Percentiles rank a stretch among this genome's conserved stretches.
These are phyloP conservation scores for Serripes groenlandicus DNA, from an alignment of 2,888 invertebrate genomes.

Conservation along the genomic window DNA sequence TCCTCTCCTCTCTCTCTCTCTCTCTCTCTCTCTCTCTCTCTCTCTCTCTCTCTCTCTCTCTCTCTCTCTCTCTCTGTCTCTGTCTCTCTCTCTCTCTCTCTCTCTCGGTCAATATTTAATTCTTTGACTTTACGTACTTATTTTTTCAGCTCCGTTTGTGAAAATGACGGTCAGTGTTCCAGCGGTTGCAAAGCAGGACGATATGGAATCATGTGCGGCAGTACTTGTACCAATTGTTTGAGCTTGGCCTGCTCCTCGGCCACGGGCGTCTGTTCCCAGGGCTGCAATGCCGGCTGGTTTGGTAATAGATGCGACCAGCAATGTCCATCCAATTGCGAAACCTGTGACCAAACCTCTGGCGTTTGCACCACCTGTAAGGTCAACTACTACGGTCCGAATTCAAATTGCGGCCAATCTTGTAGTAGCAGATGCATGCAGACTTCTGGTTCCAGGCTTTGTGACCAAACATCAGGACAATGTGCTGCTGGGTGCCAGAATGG, in stretches of 20 bases:
- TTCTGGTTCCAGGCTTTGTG: slow-evolving; percentile 18
- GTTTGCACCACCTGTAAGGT: slow-evolving; percentile 27
- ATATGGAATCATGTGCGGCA: slow-evolving; percentile 43
- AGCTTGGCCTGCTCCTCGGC: slow-evolving; percentile 23
- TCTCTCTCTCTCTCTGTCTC: too few relatives aligned
- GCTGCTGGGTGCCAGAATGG: slow-evolving; percentile 36
- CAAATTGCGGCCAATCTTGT: slow-evolving; percentile 28
- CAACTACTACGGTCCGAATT: slow-evolving; percentile 26
- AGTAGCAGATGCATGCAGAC: slow-evolving; percentile 34
- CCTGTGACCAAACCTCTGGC: slow-evolving; percentile 36
- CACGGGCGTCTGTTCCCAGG: slow-evolving; percentile 33
- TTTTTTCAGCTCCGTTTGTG: slow-evolving; percentile 32
- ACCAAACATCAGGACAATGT: slow-evolving; percentile 32
- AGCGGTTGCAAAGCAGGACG: slow-evolving; percentile 44
- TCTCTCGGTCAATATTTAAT: too few relatives aligned
- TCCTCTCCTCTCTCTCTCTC: too few relatives aligned
- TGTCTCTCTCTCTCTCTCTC: too few relatives aligned
- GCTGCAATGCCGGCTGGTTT: slow-evolving; percentile 32
- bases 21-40: too few relatives aligned
- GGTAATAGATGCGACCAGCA: slow-evolving; percentile 17
- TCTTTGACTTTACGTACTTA: too few relatives aligned
- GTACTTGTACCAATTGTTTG: slow-evolving; percentile 39
- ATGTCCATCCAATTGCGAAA: slow-evolving; percentile 21
- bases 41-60: too few relatives aligned
- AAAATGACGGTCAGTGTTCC: slow-evolving; percentile 35